Evolutionary conservation across 2,113 vertebrate genomes (phyloP), one percentile per base, ranked within the genome.

Genomic region (Halichoerus grypus): DNA sequence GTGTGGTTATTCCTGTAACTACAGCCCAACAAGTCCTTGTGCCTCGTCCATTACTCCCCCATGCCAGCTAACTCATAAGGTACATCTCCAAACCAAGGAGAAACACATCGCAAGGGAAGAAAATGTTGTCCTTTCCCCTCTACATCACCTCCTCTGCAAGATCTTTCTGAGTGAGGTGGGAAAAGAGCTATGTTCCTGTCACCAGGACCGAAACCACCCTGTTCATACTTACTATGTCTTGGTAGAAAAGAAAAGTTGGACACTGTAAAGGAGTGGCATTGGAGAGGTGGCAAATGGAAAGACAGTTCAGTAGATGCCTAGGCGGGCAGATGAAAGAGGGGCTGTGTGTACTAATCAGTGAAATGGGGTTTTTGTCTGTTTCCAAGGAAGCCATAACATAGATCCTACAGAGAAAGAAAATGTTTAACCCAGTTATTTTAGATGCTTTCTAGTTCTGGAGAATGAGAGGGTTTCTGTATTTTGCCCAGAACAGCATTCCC

Each of bases 231-330:
- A 51, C 49, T 36, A 5, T n/a, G 61, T 57, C 31, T 88, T 86
- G 76, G 69, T 61, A 81, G 84, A 79, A 91, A 96, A 79, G 36
- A 72, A 49, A 77, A 65, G 46, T 63, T 83, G 74, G 61, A 51
- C 10, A 28, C 36, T 71, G 71, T 19, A 14, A 69, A 93, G 16
- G 8, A 11, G 42, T 33, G n/a, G 53, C 36, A 49, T 42, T 72
- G 39, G 74, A 92, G 69, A 90, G 39, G 42, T 21, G 53, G 33
- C 15, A 46, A 71, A 65, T 51, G 36, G 16, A 77, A 49, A 26
- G 74, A 31, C 42, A 26, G 49, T 49, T 19, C 76, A 22, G 74
- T 22, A 93, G 71, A 36, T 88, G 1, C 42, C 28, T 55, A 1
- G 28, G 69, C 36, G 72, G 74, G 36, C 42, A n/a, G 33, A 42